phyloP scores from a whole-genome alignment of 2,888 invertebrate species.

The Agrochola macilenta region DNA sequence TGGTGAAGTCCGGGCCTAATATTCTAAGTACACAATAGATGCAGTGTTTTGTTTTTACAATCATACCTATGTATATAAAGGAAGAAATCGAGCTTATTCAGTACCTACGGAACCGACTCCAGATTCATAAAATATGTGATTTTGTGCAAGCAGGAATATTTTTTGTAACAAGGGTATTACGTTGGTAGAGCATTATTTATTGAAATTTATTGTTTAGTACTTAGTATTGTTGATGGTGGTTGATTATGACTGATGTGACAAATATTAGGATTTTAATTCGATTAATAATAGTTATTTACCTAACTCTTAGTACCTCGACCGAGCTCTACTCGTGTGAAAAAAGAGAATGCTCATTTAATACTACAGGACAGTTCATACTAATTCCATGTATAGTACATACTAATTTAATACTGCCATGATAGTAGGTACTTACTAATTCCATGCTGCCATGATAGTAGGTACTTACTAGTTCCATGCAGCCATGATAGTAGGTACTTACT shows the following conservation, averaged over 20 bases:
- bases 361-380: no score
- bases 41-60: constrained; percentile 2
- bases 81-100: constrained; percentile 10
- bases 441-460: no score
- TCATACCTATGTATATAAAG: background rate
- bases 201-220: background rate
- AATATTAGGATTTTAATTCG: background rate
- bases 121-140: constrained; percentile 13
- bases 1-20: background rate
- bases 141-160: background rate
- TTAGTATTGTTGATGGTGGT: background rate
- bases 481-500: no score
- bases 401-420: no score
- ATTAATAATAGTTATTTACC: no score
- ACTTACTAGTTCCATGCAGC: no score
- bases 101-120: background rate
- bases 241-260: background rate
- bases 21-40: background rate
- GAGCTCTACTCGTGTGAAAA: background rate
- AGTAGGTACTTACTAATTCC: no score
- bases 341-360: no score
- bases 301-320: no score
- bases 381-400: no score
- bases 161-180: background rate
- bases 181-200: background rate